Percentiles rank a stretch among this genome's conserved stretches.
These are phyloP conservation scores for Sakesphorus luctuosus DNA, from an alignment of 2,113 vertebrate species.

Conservation along the genomic window DNA sequence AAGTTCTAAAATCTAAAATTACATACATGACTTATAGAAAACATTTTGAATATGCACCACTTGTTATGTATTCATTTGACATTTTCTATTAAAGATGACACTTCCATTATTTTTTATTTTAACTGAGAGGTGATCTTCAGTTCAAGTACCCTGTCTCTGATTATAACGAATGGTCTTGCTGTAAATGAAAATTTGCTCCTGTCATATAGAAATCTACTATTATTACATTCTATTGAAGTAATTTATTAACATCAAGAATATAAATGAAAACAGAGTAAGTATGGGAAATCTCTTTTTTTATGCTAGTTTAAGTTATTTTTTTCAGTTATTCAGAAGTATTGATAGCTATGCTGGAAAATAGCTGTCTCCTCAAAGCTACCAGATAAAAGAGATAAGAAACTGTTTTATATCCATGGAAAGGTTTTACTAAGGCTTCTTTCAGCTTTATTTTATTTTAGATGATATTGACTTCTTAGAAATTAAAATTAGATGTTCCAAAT, in stretches of 20 bases:
- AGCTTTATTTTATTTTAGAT: not conserved
- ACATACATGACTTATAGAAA: not conserved
- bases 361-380: slow-evolving; percentile 10
- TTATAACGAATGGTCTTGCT: slow-evolving; percentile 73
- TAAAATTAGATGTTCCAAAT: not conserved
- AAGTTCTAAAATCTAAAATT: not conserved
- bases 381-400: not conserved
- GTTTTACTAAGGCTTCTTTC: not conserved
- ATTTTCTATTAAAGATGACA: slow-evolving; percentile 62
- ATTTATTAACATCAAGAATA: slow-evolving; percentile 72
- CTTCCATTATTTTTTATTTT: slow-evolving; percentile 75
- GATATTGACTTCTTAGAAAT: not conserved
- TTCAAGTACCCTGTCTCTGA: slow-evolving; percentile 67
- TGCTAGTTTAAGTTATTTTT: slow-evolving; percentile 7
- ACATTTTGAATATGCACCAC: slow-evolving; percentile 14
- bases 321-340: slow-evolving; percentile 36
- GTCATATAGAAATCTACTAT: slow-evolving; percentile 68
- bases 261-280: slow-evolving; percentile 54
- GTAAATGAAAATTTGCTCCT: slow-evolving; percentile 73
- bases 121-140: slow-evolving; percentile 70
- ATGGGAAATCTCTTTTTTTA: slow-evolving; percentile 14
- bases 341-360: not conserved
- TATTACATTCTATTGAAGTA: slow-evolving; percentile 68
- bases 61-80: slow-evolving; percentile 50
- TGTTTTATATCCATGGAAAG: not conserved